A percentile compares a stretch with the other conserved stretches of the same genome.
Evolutionary conservation across 1,140 invertebrate genomes (phyloP).

Genomic region (Drosophila tsacasi): DNA sequence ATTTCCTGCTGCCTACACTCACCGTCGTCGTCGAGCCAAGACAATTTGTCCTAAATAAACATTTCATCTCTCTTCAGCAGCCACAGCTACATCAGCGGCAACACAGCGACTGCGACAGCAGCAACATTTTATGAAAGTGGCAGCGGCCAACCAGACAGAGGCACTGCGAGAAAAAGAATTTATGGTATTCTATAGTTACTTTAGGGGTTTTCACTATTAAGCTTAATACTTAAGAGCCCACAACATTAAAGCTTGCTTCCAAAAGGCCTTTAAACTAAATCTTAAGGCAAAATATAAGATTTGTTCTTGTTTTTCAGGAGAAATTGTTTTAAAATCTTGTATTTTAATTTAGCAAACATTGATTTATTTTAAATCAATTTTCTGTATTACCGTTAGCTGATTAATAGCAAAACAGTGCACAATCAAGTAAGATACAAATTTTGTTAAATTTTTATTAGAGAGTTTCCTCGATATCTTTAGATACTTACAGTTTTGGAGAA

Average conservation of each 20-base stretch:
- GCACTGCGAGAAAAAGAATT: constrained; percentile 29
- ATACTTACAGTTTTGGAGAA: no score
- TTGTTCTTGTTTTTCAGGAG: no score
- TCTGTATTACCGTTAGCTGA: no score
- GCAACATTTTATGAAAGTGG: constrained; percentile 77
- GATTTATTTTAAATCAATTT: no score
- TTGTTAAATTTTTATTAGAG: no score
- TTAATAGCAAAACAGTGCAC: no score
- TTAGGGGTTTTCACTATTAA: neutral
- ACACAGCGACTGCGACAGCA: constrained; percentile 34
- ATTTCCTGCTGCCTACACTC: constrained; percentile 78
- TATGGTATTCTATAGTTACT: fast-evolving
- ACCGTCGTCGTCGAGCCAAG: constrained; percentile 49
- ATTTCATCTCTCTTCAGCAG: constrained; percentile 73
- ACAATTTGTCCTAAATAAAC: constrained; percentile 85
- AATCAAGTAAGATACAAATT: no score
- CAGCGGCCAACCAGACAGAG: constrained; percentile 52
- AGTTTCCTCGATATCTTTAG: no score
- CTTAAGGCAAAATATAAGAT: neutral
- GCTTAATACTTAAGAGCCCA: neutral
- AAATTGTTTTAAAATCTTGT: neutral
- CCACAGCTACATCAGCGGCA: constrained; percentile 35
- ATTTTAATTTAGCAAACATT: no score
- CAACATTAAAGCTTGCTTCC: neutral
- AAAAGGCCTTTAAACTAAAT: neutral